Conservation (phyloP, 2,797 vertebrate species). For the Ctenosaura bakeri region DNA sequence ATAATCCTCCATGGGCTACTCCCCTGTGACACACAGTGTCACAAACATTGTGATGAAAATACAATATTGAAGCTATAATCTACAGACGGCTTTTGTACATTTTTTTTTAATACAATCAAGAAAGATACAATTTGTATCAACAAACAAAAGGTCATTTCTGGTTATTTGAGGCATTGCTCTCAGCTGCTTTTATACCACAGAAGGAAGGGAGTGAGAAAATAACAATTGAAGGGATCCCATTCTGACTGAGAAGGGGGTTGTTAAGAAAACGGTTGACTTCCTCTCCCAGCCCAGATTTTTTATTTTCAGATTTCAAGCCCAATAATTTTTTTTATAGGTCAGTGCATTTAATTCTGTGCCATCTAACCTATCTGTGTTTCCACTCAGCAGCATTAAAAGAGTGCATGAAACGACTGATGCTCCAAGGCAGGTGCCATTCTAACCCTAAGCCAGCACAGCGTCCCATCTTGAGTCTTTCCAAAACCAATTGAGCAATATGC, state of each 20-base stretch:
- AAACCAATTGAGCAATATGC: not conserved
- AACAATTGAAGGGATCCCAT: constrained; percentile 70
- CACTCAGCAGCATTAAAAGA: not conserved
- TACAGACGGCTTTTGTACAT: constrained; percentile 90
- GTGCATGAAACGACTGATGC: not conserved
- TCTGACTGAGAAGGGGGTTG: constrained; percentile 53
- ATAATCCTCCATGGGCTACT: constrained; percentile 90
- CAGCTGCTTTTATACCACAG: constrained; percentile 78
- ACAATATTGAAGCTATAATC: constrained; percentile 83
- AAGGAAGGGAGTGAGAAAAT: constrained; percentile 73
- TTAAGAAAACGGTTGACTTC: constrained; percentile 26
- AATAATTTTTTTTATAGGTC: constrained; percentile 4
- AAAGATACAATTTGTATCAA: constrained; percentile 99
- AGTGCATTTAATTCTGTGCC: not conserved
- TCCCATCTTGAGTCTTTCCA: not conserved
- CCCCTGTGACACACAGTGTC: constrained; percentile 98
- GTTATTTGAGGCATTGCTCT: constrained; percentile 95
- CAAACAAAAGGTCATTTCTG: constrained; percentile 99
- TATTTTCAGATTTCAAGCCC: constrained; percentile 15
- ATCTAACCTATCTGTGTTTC: not conserved
- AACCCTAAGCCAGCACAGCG: not conserved
- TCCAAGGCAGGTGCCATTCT: not conserved
- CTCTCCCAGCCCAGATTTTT: not conserved
- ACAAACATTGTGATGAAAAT: constrained; percentile 93
- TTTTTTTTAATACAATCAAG: constrained; percentile 95